phyloP scores from a whole-genome alignment of 2,113 vertebrate species.

The Mesoclemmys tuberculata region DNA sequence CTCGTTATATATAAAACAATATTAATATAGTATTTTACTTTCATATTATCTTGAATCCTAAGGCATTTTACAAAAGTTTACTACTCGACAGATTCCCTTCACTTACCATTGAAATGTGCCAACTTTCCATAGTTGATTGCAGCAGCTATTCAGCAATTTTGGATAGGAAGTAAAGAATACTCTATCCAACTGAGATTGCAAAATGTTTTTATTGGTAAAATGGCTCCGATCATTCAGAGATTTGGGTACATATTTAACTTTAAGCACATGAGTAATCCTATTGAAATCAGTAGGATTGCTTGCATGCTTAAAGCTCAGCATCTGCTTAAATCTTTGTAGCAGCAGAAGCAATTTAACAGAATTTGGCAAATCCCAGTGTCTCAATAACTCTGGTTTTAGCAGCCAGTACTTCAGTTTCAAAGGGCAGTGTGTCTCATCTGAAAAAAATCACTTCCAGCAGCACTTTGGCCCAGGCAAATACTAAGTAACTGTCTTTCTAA shows the following conservation, averaged over 20 bases:
- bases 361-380: conserved; percentile 49
- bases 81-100: neutral
- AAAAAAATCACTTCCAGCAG: conserved; percentile 31
- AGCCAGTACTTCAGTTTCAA: conserved; percentile 20
- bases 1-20: neutral
- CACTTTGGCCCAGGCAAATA: conserved; percentile 1
- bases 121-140: neutral
- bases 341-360: conserved; percentile 11
- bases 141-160: neutral
- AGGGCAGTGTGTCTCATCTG: conserved; percentile 28
- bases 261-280: neutral
- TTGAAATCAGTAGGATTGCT: neutral
- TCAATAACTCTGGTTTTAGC: neutral
- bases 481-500: neutral
- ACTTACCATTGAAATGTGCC: neutral
- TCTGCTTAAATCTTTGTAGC: neutral
- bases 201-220: neutral
- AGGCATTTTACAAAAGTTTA: neutral
- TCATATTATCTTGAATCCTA: neutral
- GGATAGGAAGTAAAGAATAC: neutral
- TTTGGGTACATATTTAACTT: neutral
- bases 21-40: neutral
- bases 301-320: neutral
- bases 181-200: neutral
- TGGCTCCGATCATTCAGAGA: neutral